Evolutionary conservation across 1,140 invertebrate species (phyloP).

Genomic region (Pygmarrhopalites habei): DNA sequence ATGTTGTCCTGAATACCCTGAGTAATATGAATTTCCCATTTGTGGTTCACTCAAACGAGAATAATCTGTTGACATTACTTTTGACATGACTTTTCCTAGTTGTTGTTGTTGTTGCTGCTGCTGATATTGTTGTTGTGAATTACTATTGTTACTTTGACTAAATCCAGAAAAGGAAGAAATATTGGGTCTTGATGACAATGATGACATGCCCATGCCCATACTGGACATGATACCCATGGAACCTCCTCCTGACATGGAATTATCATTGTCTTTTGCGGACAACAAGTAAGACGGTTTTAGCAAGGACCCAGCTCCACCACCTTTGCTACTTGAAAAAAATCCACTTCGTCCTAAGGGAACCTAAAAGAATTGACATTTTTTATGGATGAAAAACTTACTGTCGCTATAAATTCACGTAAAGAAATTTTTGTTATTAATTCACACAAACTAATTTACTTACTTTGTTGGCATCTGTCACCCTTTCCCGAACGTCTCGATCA

Average conservation of each 20-base stretch:
- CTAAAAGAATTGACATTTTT: no score
- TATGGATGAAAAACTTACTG: no score
- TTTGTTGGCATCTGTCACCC: conserved; percentile 30
- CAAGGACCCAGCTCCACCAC: conserved; percentile 12
- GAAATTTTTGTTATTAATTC: no score
- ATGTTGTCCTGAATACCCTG: no score
- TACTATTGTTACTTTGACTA: neutral
- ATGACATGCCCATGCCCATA: neutral
- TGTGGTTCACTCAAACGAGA: neutral
- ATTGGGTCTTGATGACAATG: neutral
- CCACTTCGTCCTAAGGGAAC: conserved; percentile 26
- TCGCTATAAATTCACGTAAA: no score
- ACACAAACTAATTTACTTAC: no score
- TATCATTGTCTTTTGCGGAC: neutral
- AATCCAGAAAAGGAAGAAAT: neutral
- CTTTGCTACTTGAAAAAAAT: conserved; percentile 5
- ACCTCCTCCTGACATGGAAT: neutral
- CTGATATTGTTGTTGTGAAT: no score
- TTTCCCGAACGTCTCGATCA: conserved; percentile 3
- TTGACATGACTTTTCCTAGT: no score
- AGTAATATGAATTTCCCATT: no score
- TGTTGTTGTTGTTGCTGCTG: no score
- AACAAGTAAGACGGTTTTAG: conserved; percentile 30
- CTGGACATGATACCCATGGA: neutral
- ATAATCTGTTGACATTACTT: neutral